These are phyloP conservation scores for Augochlora pura DNA, from an alignment of 1,140 invertebrate genomes.

Conservation along the genomic window DNA sequence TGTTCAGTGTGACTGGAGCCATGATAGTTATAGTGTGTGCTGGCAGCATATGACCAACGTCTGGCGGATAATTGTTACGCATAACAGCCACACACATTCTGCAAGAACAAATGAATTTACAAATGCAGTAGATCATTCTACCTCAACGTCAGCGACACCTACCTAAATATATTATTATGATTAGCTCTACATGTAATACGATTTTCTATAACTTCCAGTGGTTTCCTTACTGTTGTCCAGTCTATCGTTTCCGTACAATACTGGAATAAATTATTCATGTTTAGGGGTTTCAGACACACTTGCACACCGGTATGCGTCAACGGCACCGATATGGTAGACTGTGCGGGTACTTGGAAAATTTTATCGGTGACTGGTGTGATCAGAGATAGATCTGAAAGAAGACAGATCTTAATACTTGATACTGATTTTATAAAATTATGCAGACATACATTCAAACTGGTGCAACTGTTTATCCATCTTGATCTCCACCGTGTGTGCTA, in stretches of 20 bases:
- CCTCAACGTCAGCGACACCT: background rate
- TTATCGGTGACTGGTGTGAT: conserved; percentile 57
- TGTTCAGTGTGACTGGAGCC: conserved; percentile 90
- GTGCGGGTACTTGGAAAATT: conserved; percentile 74
- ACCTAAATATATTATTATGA: conserved; percentile 75
- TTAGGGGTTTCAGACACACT: conserved; percentile 82
- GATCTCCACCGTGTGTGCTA: conserved; percentile 87
- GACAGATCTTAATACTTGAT: background rate
- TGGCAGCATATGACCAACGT: conserved; percentile 83
- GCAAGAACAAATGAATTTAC: conserved; percentile 49
- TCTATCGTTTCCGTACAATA: conserved; percentile 84
- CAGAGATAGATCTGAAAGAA: conserved; percentile 63
- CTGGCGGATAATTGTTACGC: conserved; percentile 89
- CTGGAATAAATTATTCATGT: conserved; percentile 77
- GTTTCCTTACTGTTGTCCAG: conserved; percentile 84
- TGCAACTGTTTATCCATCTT: conserved; percentile 83
- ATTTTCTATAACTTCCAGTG: conserved; percentile 81
- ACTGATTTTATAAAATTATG: background rate
- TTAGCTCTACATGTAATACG: conserved; percentile 75
- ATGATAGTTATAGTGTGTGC: conserved; percentile 92
- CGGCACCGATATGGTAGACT: conserved; percentile 83
- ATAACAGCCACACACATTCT: conserved; percentile 91
- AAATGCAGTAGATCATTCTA: background rate
- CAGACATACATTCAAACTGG: conserved; percentile 74
- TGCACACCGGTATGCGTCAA: conserved; percentile 83